Conservation (phyloP, 2,797 vertebrate species). For the Macroramphosus scolopax region DNA sequence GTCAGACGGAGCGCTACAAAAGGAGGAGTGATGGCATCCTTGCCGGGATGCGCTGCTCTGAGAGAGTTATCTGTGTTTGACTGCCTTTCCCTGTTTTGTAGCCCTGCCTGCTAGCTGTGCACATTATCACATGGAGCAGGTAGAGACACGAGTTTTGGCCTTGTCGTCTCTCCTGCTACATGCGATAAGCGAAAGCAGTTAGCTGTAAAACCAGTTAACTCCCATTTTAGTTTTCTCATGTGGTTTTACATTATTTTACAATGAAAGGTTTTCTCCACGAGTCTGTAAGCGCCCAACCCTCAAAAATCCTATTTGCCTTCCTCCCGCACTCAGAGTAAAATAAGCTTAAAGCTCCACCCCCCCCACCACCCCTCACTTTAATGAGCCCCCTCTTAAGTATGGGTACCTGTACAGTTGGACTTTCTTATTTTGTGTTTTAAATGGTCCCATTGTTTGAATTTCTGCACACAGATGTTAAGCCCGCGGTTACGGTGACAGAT, state of each 20-base stretch:
- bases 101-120: conserved; percentile 57
- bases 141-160: conserved; percentile 18
- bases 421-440: conserved; percentile 13
- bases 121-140: conserved; percentile 50
- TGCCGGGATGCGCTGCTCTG: conserved; percentile 64
- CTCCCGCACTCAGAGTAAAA: conserved; percentile 48
- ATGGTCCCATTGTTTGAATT: conserved; percentile 49
- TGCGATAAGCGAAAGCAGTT: conserved; percentile 46
- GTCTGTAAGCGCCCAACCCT: conserved; percentile 55
- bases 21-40: conserved; percentile 83
- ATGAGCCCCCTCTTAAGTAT: conserved; percentile 18
- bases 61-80: conserved; percentile 81
- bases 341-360: conserved; percentile 48
- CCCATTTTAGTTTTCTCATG: conserved; percentile 70
- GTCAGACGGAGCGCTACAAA: conserved; percentile 84
- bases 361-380: conserved; percentile 15
- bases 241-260: conserved; percentile 69
- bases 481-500: conserved; percentile 40
- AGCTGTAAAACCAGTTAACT: conserved; percentile 41
- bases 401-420: conserved; percentile 44
- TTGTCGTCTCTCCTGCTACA: conserved; percentile 36
- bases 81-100: conserved; percentile 84
- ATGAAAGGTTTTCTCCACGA: conserved; percentile 68
- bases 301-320: conserved; percentile 37
- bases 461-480: conserved; percentile 51